Evolutionary conservation across 2,888 invertebrate species (phyloP).

Genomic region (Unio pictorum): DNA sequence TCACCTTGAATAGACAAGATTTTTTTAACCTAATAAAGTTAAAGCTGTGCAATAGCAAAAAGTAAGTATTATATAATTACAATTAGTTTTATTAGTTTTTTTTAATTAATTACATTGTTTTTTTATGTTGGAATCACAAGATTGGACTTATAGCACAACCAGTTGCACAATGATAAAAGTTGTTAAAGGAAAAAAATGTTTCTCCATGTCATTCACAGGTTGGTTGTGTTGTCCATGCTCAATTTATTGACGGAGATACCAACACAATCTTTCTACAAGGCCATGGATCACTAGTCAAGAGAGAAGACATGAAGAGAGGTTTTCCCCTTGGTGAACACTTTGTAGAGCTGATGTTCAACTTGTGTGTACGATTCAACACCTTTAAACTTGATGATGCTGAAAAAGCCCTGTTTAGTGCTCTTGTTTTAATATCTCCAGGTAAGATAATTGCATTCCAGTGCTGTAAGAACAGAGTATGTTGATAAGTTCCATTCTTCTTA

Average conservation of each 20-base stretch:
- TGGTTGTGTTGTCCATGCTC: constrained; percentile 69
- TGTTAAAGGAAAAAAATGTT: background rate
- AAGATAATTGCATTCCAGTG: constrained; percentile 1
- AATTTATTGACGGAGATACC: constrained; percentile 66
- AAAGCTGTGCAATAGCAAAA: no score
- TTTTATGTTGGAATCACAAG: no score
- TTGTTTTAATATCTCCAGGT: constrained; percentile 70
- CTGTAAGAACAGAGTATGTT: no score
- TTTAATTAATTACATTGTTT: no score
- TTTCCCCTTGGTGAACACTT: constrained; percentile 69
- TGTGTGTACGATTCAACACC: constrained; percentile 67
- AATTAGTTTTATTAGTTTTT: no score
- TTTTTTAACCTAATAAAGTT: no score
- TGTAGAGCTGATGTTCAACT: constrained; percentile 69
- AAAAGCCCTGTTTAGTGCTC: constrained; percentile 69
- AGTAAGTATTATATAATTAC: no score
- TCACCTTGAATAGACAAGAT: no score
- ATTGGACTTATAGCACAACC: no score
- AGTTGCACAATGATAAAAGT: background rate
- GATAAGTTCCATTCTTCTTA: no score
- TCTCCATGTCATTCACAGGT: constrained; percentile 50
- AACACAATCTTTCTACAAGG: constrained; percentile 66
- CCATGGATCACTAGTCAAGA: constrained; percentile 55
- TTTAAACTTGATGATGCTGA: constrained; percentile 66
- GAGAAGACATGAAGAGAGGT: constrained; percentile 67